Base-by-base conservation (phyloP, 37 sponge, comb jelly and placozoan species). In the Hexactinellida sp. region DNA sequence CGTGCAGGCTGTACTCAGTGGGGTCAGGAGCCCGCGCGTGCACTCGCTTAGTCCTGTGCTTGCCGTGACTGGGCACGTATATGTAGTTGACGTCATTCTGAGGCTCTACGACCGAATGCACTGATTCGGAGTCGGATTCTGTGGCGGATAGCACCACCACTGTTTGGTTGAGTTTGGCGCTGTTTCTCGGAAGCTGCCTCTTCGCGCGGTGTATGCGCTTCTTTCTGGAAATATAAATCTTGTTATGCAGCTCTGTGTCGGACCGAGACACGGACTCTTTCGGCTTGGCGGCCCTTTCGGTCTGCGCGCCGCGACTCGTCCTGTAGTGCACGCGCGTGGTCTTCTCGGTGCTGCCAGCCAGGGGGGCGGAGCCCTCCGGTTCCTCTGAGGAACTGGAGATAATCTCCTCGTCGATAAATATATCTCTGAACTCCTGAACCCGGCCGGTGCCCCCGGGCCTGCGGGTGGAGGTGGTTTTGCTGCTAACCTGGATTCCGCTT, bases 251-350 rank as follows among this genome's bases (percentile, higher is more conserved):
- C 76, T 63, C 76, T 25, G 76, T 63, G 76, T 63, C 76, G 25
- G 76, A 63, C 21, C 21, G 25, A 28, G 32, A 3, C 32, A 25
- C 5, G 25, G 30, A 63, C 13, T 63, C 13, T 23, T 63, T 63
- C 3, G 21, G 76, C 21, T 10, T 63, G 5, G 5, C 13, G 19
- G 25, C 19, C 13, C 13, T 63, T n/a, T 63, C 76, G 5, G 76
- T 63, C 76, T 63, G 76, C 3, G 76, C 76, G 5, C 76, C 76
- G 32, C 76, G 76, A n/a, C 19, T 63, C 25, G 76, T 63, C 76
- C 76, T 63, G 13, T 63, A 63, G 76, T 63, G 76, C 34, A 63
- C 76, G 28, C 76, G 76, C 5, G 76, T 63, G 76, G 76, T 63
- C 34, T n/a, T 63, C 21, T 63, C 76, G 5, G 76, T 63, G 13